A percentile compares a stretch with the other conserved stretches of the same genome.
phyloP scores from a whole-genome alignment of 2,113 vertebrate species.

The Vicugna pacos region DNA sequence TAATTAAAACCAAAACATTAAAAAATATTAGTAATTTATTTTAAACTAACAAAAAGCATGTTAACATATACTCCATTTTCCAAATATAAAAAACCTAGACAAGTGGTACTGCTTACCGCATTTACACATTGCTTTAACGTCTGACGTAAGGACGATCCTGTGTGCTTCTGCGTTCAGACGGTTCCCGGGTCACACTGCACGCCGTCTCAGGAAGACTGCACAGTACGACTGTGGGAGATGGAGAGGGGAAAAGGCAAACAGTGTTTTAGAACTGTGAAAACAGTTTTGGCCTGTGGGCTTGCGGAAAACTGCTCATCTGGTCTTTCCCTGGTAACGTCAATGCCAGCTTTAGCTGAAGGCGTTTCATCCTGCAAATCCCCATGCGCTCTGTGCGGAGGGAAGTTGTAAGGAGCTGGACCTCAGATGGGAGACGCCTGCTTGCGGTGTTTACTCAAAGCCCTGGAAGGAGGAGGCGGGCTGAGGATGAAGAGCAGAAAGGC shows the following conservation, averaged over 20 bases:
- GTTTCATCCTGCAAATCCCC: neutral
- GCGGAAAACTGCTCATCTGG: neutral
- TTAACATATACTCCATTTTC: neutral
- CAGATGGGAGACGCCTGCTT: too few relatives aligned
- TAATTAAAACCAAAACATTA: constrained; percentile 19
- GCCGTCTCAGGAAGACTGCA: neutral
- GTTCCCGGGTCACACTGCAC: neutral
- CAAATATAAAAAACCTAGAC: neutral
- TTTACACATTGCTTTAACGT: neutral
- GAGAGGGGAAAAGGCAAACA: neutral
- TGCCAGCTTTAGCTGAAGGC: neutral
- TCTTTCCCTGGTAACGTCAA: neutral
- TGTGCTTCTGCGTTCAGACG: neutral
- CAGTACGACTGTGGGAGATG: neutral
- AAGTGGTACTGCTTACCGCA: neutral
- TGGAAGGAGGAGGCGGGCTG: neutral
- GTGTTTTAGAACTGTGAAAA: neutral
- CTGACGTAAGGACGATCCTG: neutral
- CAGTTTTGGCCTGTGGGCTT: neutral
- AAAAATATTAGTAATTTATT: neutral
- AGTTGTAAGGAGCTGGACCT: neutral
- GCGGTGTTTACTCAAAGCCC: neutral
- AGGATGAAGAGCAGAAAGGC: neutral
- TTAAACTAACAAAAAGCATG: neutral
- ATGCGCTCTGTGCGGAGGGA: neutral